phyloP scores from a whole-genome alignment of 1,140 invertebrate genomes.

The Halotydeus destructor region DNA sequence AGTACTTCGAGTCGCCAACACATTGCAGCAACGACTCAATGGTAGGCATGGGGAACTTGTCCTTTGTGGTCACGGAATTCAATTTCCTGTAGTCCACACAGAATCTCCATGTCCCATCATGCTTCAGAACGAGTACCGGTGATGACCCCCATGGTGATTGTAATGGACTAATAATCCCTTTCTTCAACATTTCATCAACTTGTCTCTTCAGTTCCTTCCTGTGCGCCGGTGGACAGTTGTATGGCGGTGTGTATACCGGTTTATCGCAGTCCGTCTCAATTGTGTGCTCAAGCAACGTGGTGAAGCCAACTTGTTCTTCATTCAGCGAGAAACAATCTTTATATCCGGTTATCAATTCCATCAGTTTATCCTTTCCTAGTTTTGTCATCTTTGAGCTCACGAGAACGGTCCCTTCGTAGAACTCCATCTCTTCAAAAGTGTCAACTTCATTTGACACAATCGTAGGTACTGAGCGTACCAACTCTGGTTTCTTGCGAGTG shows the following conservation, averaged over 20 bases:
- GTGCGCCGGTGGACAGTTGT: not conserved
- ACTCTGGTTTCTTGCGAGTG: too few species aligned
- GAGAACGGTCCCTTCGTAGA: too few species aligned
- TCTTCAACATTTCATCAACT: slow-evolving; percentile 20
- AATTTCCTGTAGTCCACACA: slow-evolving; percentile 8
- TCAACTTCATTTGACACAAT: too few species aligned
- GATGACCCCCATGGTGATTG: slow-evolving; percentile 10
- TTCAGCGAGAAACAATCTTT: not conserved
- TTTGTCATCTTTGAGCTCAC: too few species aligned
- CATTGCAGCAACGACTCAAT: not conserved
- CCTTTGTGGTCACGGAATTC: slow-evolving; percentile 3
- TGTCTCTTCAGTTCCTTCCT: not conserved
- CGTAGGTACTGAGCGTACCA: too few species aligned
- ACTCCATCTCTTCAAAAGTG: too few species aligned
- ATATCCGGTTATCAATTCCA: not conserved
- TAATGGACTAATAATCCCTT: slow-evolving; percentile 22
- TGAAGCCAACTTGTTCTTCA: not conserved
- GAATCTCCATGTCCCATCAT: slow-evolving; percentile 6
- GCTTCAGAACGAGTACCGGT: slow-evolving; percentile 6
- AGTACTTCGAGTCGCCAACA: slow-evolving; percentile 1
- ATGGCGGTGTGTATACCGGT: not conserved
- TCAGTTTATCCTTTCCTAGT: not conserved
- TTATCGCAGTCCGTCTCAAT: not conserved
- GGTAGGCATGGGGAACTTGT: slow-evolving; percentile 5
- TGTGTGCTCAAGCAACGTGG: not conserved